A percentile compares a stretch with the other conserved stretches of the same genome.
phyloP scores from a whole-genome alignment of 2,797 vertebrate species.

The Vipera latastei region DNA sequence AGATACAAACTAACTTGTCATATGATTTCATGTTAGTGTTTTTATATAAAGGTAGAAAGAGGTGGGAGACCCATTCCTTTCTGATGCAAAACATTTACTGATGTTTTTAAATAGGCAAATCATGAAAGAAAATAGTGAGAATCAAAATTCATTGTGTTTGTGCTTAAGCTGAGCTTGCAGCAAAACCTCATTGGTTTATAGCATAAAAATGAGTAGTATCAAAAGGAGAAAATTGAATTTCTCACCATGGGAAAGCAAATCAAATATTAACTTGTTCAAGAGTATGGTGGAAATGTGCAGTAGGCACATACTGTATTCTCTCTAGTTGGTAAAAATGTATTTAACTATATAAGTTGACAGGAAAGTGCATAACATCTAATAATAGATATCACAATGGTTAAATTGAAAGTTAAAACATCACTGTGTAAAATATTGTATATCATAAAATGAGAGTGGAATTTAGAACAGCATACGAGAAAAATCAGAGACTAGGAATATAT shows the following conservation, averaged over 20 bases:
- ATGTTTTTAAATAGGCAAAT: not conserved
- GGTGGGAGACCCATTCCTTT: not conserved
- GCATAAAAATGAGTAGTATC: not conserved
- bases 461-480: constrained; percentile 14
- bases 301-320: not conserved
- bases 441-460: constrained; percentile 5
- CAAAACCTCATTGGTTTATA: not conserved
- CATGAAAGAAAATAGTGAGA: constrained; percentile 12
- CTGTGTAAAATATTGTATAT: too few relatives aligned
- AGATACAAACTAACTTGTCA: not conserved
- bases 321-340: not conserved
- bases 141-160: not conserved
- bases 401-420: constrained; percentile 8
- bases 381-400: constrained; percentile 15
- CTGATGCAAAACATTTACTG: constrained; percentile 3
- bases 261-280: constrained; percentile 2
- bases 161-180: constrained; percentile 1
- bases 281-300: not conserved
- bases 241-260: constrained; percentile 6
- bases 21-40: not conserved
- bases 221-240: constrained; percentile 8
- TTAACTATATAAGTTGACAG: not conserved
- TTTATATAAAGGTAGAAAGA: fast-evolving
- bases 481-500: not conserved
- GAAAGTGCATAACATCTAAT: not conserved